Percentiles rank a stretch among this genome's conserved stretches.
Conservation (phyloP, 2,113 vertebrate genomes). For the Sus scrofa region T2T-Sscrofa CM000812.6:35087001-35087500, state of each 20-base stretch:
- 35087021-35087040: conserved; percentile 21
- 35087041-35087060: conserved; percentile 9
- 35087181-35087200: background rate
- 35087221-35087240: conserved; percentile 14
- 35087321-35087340: background rate
- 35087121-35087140: background rate
- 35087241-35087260: background rate
- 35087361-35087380: conserved; percentile 8
- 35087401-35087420: too few relatives aligned
- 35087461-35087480: too few relatives aligned
- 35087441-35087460: too few relatives aligned
- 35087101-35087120: background rate
- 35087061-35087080: background rate
- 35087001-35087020: background rate
- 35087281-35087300: background rate
- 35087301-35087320: background rate
- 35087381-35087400: background rate
- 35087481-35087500: too few relatives aligned
- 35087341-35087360: background rate
- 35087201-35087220: background rate
- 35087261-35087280: background rate
- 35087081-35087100: background rate
- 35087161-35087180: conserved; percentile 45
- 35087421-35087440: too few relatives aligned
- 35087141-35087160: background rate